phyloP scores from a whole-genome alignment of 2,113 vertebrate genomes.

The Lepus timidus region DNA sequence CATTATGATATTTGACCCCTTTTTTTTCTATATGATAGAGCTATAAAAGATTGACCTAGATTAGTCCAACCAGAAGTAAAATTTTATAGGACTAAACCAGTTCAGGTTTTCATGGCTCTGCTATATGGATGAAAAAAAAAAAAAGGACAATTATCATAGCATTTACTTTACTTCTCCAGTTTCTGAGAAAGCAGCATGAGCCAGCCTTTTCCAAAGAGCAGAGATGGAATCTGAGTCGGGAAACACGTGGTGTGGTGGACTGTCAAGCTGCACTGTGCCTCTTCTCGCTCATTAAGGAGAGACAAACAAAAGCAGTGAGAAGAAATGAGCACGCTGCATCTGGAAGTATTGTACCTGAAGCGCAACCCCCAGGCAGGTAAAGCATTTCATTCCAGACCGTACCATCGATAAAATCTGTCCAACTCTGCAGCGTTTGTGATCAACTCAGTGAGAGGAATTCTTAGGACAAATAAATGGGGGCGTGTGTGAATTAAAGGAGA shows the following conservation, averaged over 20 bases:
- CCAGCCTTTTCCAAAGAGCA: background rate
- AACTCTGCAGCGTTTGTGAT: constrained; percentile 66
- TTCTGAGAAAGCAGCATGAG: constrained; percentile 37
- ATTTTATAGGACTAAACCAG: constrained; percentile 25
- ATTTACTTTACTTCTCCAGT: constrained; percentile 30
- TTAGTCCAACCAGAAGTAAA: background rate
- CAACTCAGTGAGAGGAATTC: constrained; percentile 71
- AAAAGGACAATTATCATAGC: background rate
- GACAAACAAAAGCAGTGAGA: background rate
- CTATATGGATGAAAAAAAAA: background rate
- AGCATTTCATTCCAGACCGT: constrained; percentile 26
- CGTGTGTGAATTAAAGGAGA: constrained; percentile 80
- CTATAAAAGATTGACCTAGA: constrained; percentile 18
- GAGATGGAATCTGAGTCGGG: background rate
- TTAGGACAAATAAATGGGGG: constrained; percentile 75
- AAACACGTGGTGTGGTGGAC: background rate
- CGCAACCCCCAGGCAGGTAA: constrained; percentile 28
- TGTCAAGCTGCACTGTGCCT: background rate
- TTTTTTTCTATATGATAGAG: constrained; percentile 16
- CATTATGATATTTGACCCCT: background rate
- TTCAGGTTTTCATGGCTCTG: background rate
- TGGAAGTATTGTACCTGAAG: background rate
- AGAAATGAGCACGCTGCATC: background rate
- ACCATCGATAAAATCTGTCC: constrained; percentile 42
- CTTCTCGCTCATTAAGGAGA: background rate